Conservation (phyloP, 2,888 invertebrate genomes). For the Aphelenchoides bicaudatus region DNA sequence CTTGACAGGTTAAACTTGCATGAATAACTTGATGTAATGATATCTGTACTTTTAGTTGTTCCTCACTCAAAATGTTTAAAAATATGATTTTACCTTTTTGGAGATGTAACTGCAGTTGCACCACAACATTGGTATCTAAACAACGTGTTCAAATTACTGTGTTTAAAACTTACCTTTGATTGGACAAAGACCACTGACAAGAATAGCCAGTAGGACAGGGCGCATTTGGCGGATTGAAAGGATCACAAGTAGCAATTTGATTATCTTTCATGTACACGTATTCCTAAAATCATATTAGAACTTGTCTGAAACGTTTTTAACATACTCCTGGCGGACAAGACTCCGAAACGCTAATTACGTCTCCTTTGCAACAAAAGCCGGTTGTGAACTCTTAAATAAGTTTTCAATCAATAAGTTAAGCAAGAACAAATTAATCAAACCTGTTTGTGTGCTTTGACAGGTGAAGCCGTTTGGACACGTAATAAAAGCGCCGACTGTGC, state of each 20-base stretch:
- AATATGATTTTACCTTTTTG: too few species aligned
- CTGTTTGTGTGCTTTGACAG: slow-evolving; percentile 47
- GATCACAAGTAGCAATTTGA: slow-evolving; percentile 57
- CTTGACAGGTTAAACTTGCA: not conserved
- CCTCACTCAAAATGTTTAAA: slow-evolving; percentile 35
- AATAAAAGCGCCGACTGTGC: slow-evolving; percentile 59
- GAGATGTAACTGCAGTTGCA: slow-evolving; percentile 54
- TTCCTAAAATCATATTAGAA: slow-evolving; percentile 32
- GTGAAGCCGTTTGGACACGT: slow-evolving; percentile 57
- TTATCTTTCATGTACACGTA: slow-evolving; percentile 59
- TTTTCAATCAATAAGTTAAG: too few species aligned
- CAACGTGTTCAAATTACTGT: too few species aligned
- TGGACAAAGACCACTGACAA: slow-evolving; percentile 58
- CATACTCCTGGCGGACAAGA: slow-evolving; percentile 37
- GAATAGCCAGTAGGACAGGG: slow-evolving; percentile 55
- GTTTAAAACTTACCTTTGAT: too few species aligned
- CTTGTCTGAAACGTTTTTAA: too few species aligned
- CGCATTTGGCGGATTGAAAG: slow-evolving; percentile 53
- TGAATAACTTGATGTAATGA: not conserved
- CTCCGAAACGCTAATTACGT: slow-evolving; percentile 47
- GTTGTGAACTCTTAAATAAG: slow-evolving; percentile 58
- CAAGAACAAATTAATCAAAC: too few species aligned
- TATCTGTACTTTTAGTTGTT: too few species aligned
- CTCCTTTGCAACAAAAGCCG: slow-evolving; percentile 58
- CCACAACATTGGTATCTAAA: slow-evolving; percentile 57